These are phyloP conservation scores for Tineola bisselliella DNA, from an alignment of 2,888 invertebrate genomes.

Conservation along the genomic window DNA sequence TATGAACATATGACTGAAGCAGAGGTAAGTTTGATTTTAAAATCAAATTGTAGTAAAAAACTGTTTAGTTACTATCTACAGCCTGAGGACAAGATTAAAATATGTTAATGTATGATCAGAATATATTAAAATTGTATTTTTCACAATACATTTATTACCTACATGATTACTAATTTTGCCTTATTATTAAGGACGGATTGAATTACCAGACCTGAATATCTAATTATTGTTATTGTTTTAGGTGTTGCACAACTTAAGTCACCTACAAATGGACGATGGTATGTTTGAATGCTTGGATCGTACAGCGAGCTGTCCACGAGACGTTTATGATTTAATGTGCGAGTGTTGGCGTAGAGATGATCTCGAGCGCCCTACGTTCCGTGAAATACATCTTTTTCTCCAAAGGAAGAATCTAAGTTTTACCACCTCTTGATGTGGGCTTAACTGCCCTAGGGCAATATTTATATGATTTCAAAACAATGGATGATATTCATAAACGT, in stretches of 20 bases:
- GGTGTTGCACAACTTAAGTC: constrained; percentile 83
- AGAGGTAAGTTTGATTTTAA: constrained; percentile 64
- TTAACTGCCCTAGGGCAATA: constrained; percentile 18
- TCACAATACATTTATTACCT: too few relatives aligned
- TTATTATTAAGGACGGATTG: too few relatives aligned
- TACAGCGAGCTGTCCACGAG: constrained; percentile 77
- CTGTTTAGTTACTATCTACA: too few relatives aligned
- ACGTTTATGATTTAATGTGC: constrained; percentile 84
- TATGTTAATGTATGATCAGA: too few relatives aligned
- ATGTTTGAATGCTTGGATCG: constrained; percentile 72
- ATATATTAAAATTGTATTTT: too few relatives aligned
- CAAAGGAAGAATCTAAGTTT: constrained; percentile 58
- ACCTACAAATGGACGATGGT: constrained; percentile 72
- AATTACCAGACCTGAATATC: too few relatives aligned
- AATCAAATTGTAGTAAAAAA: too few relatives aligned
- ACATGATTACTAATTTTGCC: too few relatives aligned
- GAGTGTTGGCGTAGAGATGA: constrained; percentile 88
- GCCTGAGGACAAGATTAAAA: too few relatives aligned
- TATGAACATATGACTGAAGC: constrained; percentile 79
- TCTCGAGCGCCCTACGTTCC: constrained; percentile 78
- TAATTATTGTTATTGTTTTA: constrained; percentile 39
- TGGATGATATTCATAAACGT: too few relatives aligned
- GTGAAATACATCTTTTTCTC: constrained; percentile 83
- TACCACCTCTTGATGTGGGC: constrained; percentile 36
- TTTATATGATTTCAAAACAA: not conserved